These are phyloP conservation scores for Tadarida brasiliensis DNA, from an alignment of 2,797 vertebrate genomes.

Conservation along the genomic window DNA sequence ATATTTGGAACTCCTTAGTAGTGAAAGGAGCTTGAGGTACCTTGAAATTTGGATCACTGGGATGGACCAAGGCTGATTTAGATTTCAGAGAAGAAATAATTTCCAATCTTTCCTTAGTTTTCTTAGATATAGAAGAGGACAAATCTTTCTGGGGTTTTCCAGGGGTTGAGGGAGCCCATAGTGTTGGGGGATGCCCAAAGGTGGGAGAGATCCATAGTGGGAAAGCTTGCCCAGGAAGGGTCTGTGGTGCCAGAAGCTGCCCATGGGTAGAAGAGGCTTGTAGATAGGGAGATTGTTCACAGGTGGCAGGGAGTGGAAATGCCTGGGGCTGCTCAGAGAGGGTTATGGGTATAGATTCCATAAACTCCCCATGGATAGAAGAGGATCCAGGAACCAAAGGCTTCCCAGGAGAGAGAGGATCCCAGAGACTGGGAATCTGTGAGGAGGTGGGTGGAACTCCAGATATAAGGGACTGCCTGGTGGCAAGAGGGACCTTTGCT, in stretches of 20 bases:
- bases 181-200: not conserved
- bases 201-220: not conserved
- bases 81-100: slow-evolving; percentile 54
- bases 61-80: not conserved
- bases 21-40: not conserved
- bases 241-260: not conserved
- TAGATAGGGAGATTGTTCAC: not conserved
- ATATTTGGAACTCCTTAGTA: slow-evolving; percentile 33
- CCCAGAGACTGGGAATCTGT: slow-evolving; percentile 35
- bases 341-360: not conserved
- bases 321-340: not conserved
- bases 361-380: not conserved
- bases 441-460: not conserved
- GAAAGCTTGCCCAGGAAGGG: not conserved
- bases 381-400: not conserved
- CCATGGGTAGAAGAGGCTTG: not conserved
- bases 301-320: not conserved
- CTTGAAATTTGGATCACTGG: slow-evolving; percentile 33
- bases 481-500: not conserved
- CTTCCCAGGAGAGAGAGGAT: not conserved
- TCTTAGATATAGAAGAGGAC: not conserved
- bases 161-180: not conserved
- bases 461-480: not conserved
- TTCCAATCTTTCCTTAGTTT: slow-evolving; percentile 42
- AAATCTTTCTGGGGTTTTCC: not conserved